Percentiles rank a stretch among this genome's conserved stretches.
Conservation (phyloP, 2,113 vertebrate genomes). For the Myotis davidii region DNA sequence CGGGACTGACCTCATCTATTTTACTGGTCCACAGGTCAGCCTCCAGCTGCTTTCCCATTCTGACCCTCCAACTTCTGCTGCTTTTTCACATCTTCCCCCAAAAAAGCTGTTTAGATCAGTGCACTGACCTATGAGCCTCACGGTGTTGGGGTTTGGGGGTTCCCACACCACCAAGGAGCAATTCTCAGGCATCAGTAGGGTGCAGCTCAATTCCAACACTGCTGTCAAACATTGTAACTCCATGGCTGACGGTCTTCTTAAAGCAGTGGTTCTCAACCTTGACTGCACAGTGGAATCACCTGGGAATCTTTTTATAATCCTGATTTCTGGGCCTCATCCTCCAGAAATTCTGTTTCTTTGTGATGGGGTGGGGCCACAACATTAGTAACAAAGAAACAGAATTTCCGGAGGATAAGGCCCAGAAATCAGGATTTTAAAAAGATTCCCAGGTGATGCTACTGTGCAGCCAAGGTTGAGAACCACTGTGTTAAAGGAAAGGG, state of each 20-base stretch:
- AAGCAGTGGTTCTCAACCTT: too few relatives aligned
- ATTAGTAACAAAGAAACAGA: too few relatives aligned
- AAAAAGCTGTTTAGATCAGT: background rate
- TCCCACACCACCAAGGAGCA: background rate
- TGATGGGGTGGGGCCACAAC: too few relatives aligned
- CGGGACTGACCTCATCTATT: background rate
- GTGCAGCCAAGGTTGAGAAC: too few relatives aligned
- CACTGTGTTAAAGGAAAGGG: background rate
- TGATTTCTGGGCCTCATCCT: too few relatives aligned
- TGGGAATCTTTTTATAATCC: too few relatives aligned
- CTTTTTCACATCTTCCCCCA: background rate
- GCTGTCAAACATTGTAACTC: background rate
- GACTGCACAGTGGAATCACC: too few relatives aligned
- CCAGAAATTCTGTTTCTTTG: too few relatives aligned
- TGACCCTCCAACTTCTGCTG: background rate
- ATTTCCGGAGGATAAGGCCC: too few relatives aligned
- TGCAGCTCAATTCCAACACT: background rate
- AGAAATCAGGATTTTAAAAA: too few relatives aligned
- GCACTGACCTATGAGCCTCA: background rate
- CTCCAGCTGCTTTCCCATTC: background rate
- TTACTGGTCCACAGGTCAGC: background rate
- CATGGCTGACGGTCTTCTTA: background rate
- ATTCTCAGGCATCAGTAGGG: background rate
- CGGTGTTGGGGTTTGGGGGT: background rate
- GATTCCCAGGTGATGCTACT: too few relatives aligned